Conservation (phyloP, 2,888 invertebrate genomes). For the Lasiommata megera region DNA sequence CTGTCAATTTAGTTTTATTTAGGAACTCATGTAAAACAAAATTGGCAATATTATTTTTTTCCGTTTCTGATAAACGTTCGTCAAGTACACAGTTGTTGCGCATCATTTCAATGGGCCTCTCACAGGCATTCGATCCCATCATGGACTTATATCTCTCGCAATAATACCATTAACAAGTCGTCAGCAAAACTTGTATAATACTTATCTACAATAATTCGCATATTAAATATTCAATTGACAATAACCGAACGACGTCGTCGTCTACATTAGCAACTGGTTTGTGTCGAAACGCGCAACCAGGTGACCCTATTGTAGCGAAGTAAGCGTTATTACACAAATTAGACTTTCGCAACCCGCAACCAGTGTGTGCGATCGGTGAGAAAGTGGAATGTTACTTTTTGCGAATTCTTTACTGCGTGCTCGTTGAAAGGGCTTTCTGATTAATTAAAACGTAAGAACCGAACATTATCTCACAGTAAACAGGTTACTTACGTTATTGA, state of each 20-base stretch:
- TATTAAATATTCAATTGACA: constrained; percentile 16
- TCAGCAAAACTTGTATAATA: neutral
- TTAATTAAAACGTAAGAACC: neutral
- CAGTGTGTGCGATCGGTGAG: constrained; percentile 22
- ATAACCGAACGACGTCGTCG: constrained; percentile 23
- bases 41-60: no score
- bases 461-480: no score
- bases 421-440: neutral
- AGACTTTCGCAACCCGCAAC: constrained; percentile 23
- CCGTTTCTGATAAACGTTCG: no score
- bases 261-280: constrained; percentile 26
- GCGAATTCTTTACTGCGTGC: neutral
- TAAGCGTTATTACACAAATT: constrained; percentile 30
- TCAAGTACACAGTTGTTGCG: no score
- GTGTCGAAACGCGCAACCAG: constrained; percentile 25
- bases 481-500: no score
- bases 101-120: no score
- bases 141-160: neutral
- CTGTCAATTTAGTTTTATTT: no score
- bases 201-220: constrained; percentile 2
- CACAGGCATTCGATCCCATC: no score
- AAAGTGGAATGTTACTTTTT: constrained; percentile 22
- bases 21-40: no score
- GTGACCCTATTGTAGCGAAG: constrained; percentile 30
- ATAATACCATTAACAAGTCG: neutral